Percentiles rank a stretch among this genome's conserved stretches.
These are phyloP conservation scores for Tethya wilhelma DNA, from an alignment of 37 sponge, comb jelly and placozoan genomes.

Conservation along the genomic window DNA sequence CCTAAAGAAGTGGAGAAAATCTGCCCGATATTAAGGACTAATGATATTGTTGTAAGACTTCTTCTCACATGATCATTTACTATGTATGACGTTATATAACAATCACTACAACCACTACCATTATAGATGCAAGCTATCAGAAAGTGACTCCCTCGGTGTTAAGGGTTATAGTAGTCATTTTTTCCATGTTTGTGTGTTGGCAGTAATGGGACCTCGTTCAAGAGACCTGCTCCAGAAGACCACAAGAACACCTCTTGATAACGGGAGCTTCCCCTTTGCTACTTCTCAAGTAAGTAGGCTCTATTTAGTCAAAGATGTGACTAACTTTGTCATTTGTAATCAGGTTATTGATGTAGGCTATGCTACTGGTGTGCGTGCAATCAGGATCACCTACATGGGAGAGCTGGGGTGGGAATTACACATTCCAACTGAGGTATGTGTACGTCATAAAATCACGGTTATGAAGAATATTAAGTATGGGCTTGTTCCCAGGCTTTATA, in stretches of 20 bases:
- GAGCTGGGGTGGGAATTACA: slow-evolving; percentile 92
- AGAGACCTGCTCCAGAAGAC: slow-evolving; percentile 25
- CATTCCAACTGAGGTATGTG: slow-evolving; percentile 74
- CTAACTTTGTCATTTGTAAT: not conserved
- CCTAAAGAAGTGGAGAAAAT: slow-evolving; percentile 57
- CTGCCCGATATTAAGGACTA: slow-evolving; percentile 69
- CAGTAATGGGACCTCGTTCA: slow-evolving; percentile 57
- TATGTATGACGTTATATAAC: slow-evolving; percentile 24
- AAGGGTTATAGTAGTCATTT: too few species aligned
- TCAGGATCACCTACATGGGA: slow-evolving; percentile 73
- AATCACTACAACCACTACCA: too few species aligned
- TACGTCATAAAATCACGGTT: too few species aligned
- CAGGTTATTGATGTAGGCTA: slow-evolving; percentile 53
- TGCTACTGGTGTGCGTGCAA: slow-evolving; percentile 49
- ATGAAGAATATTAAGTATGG: too few species aligned
- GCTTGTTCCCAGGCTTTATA: too few species aligned
- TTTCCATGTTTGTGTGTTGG: slow-evolving; percentile 41
- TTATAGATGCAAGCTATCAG: too few species aligned
- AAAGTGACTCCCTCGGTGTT: too few species aligned
- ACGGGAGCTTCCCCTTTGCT: slow-evolving; percentile 42
- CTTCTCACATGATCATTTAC: slow-evolving; percentile 28
- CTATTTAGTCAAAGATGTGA: not conserved
- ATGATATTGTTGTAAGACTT: slow-evolving; percentile 68
- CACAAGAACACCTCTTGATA: slow-evolving; percentile 38
- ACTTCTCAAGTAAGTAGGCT: slow-evolving; percentile 41